Conservation (phyloP, 2,888 invertebrate genomes). For the Rhagium mordax region DNA sequence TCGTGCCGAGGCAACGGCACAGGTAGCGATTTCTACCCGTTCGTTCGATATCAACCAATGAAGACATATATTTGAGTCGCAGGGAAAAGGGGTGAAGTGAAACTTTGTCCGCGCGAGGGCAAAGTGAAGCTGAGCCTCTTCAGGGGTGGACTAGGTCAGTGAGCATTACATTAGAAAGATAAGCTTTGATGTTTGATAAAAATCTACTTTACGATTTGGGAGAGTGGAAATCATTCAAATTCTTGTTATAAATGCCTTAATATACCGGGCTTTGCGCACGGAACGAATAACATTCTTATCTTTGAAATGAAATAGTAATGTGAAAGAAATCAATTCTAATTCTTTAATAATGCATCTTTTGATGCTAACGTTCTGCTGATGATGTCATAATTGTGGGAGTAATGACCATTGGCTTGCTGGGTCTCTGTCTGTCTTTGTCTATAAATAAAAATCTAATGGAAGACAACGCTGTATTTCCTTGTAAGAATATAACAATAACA, state of each 20-base stretch:
- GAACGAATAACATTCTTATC: no score
- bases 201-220: not conserved
- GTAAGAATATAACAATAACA: no score
- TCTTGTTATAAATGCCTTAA: not conserved
- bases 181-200: not conserved
- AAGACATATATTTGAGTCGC: conserved; percentile 59
- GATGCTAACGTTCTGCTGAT: no score
- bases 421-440: no score
- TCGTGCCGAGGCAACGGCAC: conserved; percentile 19
- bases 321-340: no score
- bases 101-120: conserved; percentile 60
- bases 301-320: no score
- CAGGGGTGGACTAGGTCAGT: conserved; percentile 32
- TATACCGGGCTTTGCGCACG: not conserved
- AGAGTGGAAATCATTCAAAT: not conserved
- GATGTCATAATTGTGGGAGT: no score
- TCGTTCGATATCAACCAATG: conserved; percentile 56
- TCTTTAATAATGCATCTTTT: no score
- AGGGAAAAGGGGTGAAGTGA: conserved; percentile 60
- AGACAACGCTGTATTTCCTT: no score
- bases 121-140: conserved; percentile 39
- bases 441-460: no score
- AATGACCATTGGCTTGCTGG: no score
- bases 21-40: conserved; percentile 34
- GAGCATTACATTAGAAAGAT: not conserved